These are phyloP conservation scores for Bothrops jararaca DNA, from an alignment of 2,113 vertebrate species.

Conservation along the genomic window DNA sequence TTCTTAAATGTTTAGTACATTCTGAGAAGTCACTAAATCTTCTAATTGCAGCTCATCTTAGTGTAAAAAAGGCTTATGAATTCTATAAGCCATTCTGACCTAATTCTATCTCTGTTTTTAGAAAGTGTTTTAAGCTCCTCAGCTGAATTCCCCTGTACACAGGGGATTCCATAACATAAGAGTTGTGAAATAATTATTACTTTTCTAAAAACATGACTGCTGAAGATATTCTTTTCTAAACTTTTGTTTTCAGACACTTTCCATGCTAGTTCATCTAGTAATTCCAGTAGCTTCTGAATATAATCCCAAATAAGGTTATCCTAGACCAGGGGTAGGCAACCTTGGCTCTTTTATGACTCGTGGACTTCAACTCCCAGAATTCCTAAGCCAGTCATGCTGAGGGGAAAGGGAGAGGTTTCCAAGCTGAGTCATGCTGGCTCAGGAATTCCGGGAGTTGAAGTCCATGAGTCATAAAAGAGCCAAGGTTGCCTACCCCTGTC, in stretches of 20 bases:
- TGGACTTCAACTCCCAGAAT: too few species aligned
- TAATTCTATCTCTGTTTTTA: neutral
- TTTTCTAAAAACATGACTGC: neutral
- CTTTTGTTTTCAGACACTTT: neutral
- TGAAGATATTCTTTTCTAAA: neutral
- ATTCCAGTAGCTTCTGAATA: neutral
- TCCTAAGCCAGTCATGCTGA: too few species aligned
- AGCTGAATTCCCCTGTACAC: too few species aligned
- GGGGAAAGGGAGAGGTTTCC: too few species aligned
- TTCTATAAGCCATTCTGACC: neutral
- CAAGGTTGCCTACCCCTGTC: too few species aligned
- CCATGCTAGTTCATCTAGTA: neutral
- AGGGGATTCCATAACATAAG: neutral
- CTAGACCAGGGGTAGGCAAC: too few species aligned
- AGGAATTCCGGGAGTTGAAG: too few species aligned
- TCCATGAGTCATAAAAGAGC: too few species aligned
- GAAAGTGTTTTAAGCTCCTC: too few species aligned
- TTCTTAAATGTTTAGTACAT: neutral
- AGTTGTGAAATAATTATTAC: neutral
- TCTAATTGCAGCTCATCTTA: neutral
- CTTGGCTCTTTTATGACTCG: too few species aligned
- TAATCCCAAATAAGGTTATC: neutral
- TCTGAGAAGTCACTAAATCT: constrained; percentile 24
- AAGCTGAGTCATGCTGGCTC: too few species aligned
- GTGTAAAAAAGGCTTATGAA: neutral